Conservation (phyloP, 2,113 vertebrate species). For the Mixornis gularis region DNA sequence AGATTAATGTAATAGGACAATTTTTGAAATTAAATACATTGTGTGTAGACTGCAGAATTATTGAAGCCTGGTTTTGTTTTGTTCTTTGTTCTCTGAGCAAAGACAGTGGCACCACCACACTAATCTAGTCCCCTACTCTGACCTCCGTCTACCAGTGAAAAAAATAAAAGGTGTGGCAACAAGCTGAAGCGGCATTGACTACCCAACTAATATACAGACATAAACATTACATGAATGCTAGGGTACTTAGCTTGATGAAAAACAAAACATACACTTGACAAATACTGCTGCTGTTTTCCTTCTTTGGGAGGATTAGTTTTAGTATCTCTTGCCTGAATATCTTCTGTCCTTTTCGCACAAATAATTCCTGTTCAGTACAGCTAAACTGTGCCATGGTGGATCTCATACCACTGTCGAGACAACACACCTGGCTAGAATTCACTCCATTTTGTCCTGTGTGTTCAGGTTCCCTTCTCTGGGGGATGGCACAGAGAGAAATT, state of each 20-base stretch:
- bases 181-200: not conserved
- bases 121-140: not conserved
- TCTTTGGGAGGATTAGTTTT: not conserved
- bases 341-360: not conserved
- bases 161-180: not conserved
- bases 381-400: not conserved
- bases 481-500: not conserved
- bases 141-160: not conserved
- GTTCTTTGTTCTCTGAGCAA: not conserved
- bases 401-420: accelerated
- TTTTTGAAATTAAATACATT: not conserved
- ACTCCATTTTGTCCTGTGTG: not conserved
- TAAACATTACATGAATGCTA: not conserved
- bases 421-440: not conserved
- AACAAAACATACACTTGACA: not conserved
- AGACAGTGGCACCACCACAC: not conserved
- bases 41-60: not conserved
- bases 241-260: not conserved
- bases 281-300: not conserved
- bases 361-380: not conserved
- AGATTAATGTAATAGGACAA: not conserved
- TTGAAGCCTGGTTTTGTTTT: not conserved
- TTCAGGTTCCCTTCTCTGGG: not conserved
- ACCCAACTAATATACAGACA: not conserved
- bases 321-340: not conserved